These are phyloP conservation scores for Aproaerema taeniolella DNA, from an alignment of 2,888 invertebrate genomes.

Conservation along the genomic window DNA sequence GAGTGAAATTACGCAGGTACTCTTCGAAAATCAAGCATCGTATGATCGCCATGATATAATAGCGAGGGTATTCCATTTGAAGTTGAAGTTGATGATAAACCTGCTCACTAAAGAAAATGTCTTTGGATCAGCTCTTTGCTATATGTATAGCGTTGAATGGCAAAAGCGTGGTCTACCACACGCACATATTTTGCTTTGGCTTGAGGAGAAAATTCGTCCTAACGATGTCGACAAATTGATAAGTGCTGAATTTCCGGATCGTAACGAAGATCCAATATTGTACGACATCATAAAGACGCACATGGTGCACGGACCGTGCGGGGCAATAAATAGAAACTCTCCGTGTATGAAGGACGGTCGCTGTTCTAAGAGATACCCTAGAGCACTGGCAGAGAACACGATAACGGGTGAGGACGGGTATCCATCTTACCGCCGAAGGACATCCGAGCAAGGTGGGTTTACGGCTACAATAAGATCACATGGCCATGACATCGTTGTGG, in stretches of 20 bases:
- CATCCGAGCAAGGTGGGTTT: slow-evolving; percentile 9
- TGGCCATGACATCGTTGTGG: too few species aligned
- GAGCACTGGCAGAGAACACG: slow-evolving; percentile 4
- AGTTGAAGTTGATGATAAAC: not conserved
- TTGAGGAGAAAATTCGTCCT: not conserved
- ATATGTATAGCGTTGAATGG: too few species aligned
- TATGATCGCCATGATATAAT: not conserved
- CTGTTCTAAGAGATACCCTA: slow-evolving; percentile 21
- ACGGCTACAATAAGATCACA: slow-evolving; percentile 2
- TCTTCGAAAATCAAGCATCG: too few species aligned
- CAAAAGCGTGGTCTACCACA: too few species aligned
- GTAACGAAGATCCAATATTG: not conserved
- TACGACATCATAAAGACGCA: not conserved
- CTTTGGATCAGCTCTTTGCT: not conserved
- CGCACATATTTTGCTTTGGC: not conserved
- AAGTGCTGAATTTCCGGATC: not conserved
- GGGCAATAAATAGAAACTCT: slow-evolving; percentile 16
- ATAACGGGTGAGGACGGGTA: slow-evolving; percentile 15
- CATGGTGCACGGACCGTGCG: not conserved
- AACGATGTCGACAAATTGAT: not conserved
- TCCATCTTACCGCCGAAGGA: slow-evolving; percentile 11
- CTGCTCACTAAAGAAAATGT: not conserved
- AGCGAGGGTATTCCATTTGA: not conserved
- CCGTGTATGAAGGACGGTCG: slow-evolving; percentile 22
- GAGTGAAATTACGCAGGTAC: too few species aligned